phyloP scores from a whole-genome alignment of 2,113 vertebrate species.

The Clarias batrachus region DNA sequence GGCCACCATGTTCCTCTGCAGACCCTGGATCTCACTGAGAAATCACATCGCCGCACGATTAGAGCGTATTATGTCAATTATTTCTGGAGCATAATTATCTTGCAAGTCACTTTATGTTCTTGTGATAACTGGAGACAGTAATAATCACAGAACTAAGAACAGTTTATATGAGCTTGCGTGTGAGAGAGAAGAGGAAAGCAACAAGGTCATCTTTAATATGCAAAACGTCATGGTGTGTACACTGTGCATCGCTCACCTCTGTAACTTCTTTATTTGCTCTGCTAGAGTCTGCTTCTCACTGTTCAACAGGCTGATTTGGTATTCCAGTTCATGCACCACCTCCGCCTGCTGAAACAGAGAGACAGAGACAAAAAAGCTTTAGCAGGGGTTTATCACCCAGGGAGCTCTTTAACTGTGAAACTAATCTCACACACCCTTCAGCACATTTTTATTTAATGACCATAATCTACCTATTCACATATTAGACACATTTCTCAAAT shows the following conservation, averaged over 20 bases:
- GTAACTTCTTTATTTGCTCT: slow-evolving; percentile 90
- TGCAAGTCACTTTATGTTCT: neutral
- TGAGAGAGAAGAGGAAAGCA: neutral
- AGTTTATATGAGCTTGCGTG: neutral
- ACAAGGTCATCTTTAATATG: neutral
- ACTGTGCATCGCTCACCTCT: slow-evolving; percentile 75
- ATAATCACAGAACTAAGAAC: neutral
- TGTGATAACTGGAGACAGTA: neutral
- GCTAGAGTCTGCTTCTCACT: slow-evolving; percentile 89
- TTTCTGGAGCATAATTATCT: neutral
- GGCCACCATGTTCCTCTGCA: slow-evolving; percentile 80
- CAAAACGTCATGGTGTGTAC: neutral
- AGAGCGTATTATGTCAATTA: neutral
- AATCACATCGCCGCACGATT: neutral
- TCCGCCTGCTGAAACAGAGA: slow-evolving; percentile 75
- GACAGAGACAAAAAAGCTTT: slow-evolving; percentile 36
- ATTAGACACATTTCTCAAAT: neutral
- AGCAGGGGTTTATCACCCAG: neutral
- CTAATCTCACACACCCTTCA: neutral
- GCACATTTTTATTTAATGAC: neutral
- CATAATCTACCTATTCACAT: neutral
- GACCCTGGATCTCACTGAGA: slow-evolving; percentile 86
- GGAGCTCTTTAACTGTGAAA: neutral
- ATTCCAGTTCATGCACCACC: slow-evolving; percentile 91
- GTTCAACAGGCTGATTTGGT: slow-evolving; percentile 90